Evolutionary conservation across 2,113 vertebrate genomes (phyloP).

Genomic region (Takifugu bimaculatus): DNA sequence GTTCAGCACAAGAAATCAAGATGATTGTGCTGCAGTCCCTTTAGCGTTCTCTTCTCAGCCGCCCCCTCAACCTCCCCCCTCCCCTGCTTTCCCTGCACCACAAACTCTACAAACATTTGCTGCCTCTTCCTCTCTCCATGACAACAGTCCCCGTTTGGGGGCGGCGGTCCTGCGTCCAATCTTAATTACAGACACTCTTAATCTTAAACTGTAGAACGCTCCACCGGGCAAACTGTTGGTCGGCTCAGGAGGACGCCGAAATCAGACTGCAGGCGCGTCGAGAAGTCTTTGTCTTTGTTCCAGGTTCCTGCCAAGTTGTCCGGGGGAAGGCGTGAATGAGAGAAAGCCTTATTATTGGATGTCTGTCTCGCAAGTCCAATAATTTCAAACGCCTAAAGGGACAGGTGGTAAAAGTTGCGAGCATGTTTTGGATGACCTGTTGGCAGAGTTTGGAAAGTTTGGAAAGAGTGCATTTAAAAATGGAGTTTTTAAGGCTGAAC

Average conservation of each 20-base stretch:
- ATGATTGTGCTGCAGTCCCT: slow-evolving; percentile 72
- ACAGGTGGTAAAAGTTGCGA: slow-evolving; percentile 47
- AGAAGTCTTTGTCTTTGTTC: slow-evolving; percentile 37
- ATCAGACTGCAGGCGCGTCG: slow-evolving; percentile 52
- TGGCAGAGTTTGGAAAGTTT: slow-evolving; percentile 8
- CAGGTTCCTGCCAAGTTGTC: slow-evolving; percentile 64
- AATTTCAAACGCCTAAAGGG: slow-evolving; percentile 50
- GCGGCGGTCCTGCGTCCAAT: slow-evolving; percentile 61
- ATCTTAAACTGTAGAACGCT: slow-evolving; percentile 44
- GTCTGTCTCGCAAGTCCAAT: slow-evolving; percentile 45
- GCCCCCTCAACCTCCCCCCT: slow-evolving; percentile 5
- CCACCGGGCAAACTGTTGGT: slow-evolving; percentile 46
- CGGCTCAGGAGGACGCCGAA: slow-evolving; percentile 48
- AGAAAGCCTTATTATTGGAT: slow-evolving; percentile 48
- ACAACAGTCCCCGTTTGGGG: slow-evolving; percentile 58
- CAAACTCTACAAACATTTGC: slow-evolving; percentile 46
- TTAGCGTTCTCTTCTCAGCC: slow-evolving; percentile 36
- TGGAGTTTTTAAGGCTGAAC: neutral
- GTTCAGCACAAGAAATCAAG: slow-evolving; percentile 77
- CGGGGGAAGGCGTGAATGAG: slow-evolving; percentile 34
- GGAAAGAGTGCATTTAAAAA: neutral
- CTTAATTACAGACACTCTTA: slow-evolving; percentile 68
- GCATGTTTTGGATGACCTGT: slow-evolving; percentile 40
- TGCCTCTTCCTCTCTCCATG: slow-evolving; percentile 55
- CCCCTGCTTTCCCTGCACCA: neutral